A percentile compares a stretch with the other conserved stretches of the same genome.
Evolutionary conservation across 2,797 vertebrate species (phyloP).

Genomic region (Apogon talboti): DNA sequence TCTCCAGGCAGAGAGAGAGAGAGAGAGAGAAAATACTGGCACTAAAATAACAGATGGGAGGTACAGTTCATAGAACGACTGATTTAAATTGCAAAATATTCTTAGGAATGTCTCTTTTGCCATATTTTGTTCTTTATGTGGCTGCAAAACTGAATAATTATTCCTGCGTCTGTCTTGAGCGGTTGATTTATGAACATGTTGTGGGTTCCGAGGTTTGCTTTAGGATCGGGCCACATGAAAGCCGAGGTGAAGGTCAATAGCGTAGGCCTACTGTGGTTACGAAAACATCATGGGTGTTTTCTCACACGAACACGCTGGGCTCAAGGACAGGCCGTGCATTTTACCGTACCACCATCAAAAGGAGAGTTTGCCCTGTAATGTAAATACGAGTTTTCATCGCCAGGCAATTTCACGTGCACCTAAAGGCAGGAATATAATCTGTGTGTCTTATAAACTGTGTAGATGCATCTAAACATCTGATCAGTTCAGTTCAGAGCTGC

Average conservation of each 20-base stretch:
- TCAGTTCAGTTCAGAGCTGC: slow-evolving; percentile 7
- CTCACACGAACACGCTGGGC: slow-evolving; percentile 50
- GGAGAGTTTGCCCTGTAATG: slow-evolving; percentile 39
- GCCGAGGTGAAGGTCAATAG: slow-evolving; percentile 66
- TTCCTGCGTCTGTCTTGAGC: slow-evolving; percentile 42
- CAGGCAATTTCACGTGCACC: slow-evolving; percentile 45
- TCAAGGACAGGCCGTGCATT: slow-evolving; percentile 53
- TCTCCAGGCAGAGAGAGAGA: not conserved
- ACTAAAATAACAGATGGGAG: slow-evolving; percentile 22
- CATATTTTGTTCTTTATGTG: slow-evolving; percentile 43
- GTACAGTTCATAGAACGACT: slow-evolving; percentile 4
- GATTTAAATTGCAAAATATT: slow-evolving; percentile 42
- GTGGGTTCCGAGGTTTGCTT: slow-evolving; percentile 70
- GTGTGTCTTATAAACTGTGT: slow-evolving; percentile 9
- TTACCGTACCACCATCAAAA: slow-evolving; percentile 54
- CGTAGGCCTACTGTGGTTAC: slow-evolving; percentile 62
- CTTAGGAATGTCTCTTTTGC: slow-evolving; percentile 22
- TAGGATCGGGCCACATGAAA: slow-evolving; percentile 72
- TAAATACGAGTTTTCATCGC: slow-evolving; percentile 59
- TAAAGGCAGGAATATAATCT: slow-evolving; percentile 32
- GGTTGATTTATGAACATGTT: slow-evolving; percentile 74
- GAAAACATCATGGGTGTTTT: slow-evolving; percentile 72
- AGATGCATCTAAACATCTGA: slow-evolving; percentile 15
- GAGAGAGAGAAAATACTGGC: slow-evolving; percentile 18
- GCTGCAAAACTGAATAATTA: slow-evolving; percentile 39